Conservation (phyloP, 2,797 vertebrate genomes). For the Pteronotus mesoamericanus region DNA sequence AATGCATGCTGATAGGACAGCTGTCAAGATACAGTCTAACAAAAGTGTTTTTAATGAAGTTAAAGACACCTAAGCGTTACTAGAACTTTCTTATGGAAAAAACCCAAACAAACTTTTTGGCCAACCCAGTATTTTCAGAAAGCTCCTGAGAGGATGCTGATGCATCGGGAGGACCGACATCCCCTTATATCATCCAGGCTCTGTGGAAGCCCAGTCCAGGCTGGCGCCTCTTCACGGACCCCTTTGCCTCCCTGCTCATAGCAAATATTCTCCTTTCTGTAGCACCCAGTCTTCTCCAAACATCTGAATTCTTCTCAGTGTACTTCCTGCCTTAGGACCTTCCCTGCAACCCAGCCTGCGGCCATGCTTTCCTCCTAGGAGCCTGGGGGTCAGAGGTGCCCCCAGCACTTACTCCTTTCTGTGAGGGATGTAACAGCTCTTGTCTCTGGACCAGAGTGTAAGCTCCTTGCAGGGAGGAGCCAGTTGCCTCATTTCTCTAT, state of each 20-base stretch:
- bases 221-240: background rate
- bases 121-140: background rate
- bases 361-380: background rate
- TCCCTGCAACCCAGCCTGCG: background rate
- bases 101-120: no score
- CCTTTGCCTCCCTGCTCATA: background rate
- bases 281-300: background rate
- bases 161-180: background rate
- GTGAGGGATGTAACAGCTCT: background rate
- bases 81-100: no score
- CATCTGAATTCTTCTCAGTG: background rate
- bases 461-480: background rate
- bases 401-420: background rate
- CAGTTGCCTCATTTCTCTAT: background rate
- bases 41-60: no score
- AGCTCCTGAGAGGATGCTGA: background rate
- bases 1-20: no score
- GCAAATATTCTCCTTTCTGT: background rate
- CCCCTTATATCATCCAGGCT: background rate
- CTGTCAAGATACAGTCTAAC: no score
- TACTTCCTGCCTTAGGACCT: background rate
- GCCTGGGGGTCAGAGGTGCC: background rate
- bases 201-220: background rate
- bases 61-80: no score
- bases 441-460: background rate